Base-by-base conservation (phyloP, 2,888 invertebrate genomes). In the Lissocephala sabroskyi region DNA sequence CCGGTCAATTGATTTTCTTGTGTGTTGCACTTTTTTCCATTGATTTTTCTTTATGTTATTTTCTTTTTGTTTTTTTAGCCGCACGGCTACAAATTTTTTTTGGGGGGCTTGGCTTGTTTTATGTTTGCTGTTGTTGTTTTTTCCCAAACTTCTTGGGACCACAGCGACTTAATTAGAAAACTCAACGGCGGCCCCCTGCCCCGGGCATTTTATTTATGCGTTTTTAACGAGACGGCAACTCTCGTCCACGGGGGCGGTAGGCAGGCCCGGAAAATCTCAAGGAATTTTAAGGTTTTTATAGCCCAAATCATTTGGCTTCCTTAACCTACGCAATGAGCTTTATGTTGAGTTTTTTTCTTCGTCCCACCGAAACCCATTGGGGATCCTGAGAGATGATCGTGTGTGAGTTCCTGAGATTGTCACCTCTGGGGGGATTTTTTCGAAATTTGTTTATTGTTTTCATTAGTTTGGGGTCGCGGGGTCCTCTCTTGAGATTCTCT, bases 391-490 rank as follows among this genome's bases (percentile, higher is more conserved):
- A n/a, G n/a, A n/a, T n/a, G n/a, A n/a, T n/a, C n/a, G n/a, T n/a
- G n/a, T n/a, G n/a, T n/a, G n/a, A n/a, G n/a, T n/a, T n/a, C n/a
- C n/a, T n/a, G n/a, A n/a, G n/a, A n/a, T n/a, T n/a, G n/a, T n/a
- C n/a, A n/a, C n/a, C n/a, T n/a, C n/a, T n/a, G n/a, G n/a, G n/a
- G n/a, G n/a, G n/a, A n/a, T n/a, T 17, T 30, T 17, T 52, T 45
- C 37, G 35, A 63, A 71, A 66, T 66, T 70, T 78, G 73, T 78
- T 75, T 71, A 78, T 78, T 78, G 73, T 75, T 70, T 67, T 78
- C n/a, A 28, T 29, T 52, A 13, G 14, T 28, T 13, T 41, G 14
- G 28, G n/a, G 26, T 28, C 14, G 5, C 16, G 53, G 50, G 70
- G 56, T 76, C 58, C 70, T 67, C 58, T 58, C 57, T 76, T 68